A percentile compares a stretch with the other conserved stretches of the same genome.
phyloP scores from a whole-genome alignment of 2,797 vertebrate genomes.

The Arctocebus calabarensis region DNA sequence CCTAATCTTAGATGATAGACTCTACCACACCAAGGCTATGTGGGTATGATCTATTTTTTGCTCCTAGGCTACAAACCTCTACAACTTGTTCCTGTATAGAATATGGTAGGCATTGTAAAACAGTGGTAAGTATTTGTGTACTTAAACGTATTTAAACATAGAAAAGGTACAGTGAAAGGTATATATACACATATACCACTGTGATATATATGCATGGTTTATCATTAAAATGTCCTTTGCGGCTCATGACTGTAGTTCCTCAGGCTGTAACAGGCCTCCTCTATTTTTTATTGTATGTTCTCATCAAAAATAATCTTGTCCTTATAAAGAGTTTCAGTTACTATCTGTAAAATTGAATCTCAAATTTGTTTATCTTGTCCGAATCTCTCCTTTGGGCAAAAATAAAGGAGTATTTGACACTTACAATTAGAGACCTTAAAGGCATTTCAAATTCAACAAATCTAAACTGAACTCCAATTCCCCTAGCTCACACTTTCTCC shows the following conservation, averaged over 20 bases:
- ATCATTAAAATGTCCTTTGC: background rate
- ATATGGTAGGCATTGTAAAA: background rate
- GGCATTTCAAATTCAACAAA: background rate
- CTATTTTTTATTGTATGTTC: background rate
- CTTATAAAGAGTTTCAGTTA: background rate
- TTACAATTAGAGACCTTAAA: background rate
- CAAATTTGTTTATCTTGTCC: background rate
- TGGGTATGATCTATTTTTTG: background rate
- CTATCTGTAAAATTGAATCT: background rate
- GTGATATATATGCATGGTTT: background rate
- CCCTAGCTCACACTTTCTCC: background rate
- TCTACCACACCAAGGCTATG: background rate
- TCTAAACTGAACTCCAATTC: background rate
- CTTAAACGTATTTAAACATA: background rate
- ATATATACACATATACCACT: background rate
- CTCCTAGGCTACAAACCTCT: background rate
- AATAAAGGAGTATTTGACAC: background rate
- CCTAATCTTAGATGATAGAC: background rate
- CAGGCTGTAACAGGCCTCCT: background rate
- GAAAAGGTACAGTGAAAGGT: background rate
- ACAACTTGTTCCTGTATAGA: background rate
- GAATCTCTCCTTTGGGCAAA: background rate
- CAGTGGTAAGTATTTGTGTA: background rate
- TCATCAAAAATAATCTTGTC: background rate
- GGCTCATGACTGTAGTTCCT: background rate